These are phyloP conservation scores for Cebus imitator DNA, from an alignment of 2,113 vertebrate species.

Conservation along the genomic window DNA sequence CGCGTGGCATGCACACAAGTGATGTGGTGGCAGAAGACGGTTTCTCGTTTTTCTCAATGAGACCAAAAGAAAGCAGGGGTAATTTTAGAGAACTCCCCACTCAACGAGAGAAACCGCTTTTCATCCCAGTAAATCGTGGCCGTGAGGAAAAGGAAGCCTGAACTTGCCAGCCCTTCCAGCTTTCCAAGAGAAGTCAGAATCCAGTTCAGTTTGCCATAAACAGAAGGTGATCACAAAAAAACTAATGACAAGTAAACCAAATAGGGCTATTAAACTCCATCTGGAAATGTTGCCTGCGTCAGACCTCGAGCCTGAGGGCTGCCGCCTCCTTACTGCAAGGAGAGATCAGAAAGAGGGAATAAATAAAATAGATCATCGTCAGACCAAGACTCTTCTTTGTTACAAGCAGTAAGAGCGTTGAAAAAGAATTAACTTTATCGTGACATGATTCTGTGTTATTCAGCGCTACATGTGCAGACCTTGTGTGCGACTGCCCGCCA, in stretches of 20 bases:
- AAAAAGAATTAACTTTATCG: background rate
- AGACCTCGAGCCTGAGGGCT: background rate
- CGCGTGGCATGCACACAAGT: too few relatives aligned
- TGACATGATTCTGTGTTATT: background rate
- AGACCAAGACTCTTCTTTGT: background rate
- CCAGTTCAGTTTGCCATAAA: background rate
- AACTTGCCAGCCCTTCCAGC: background rate
- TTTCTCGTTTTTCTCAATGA: background rate
- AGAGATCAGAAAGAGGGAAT: background rate
- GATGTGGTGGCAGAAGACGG: too few relatives aligned
- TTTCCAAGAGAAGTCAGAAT: background rate
- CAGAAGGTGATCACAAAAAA: background rate
- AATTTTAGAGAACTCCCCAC: background rate
- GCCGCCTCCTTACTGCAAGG: background rate
- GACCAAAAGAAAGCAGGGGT: too few relatives aligned
- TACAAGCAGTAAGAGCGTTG: too few relatives aligned
- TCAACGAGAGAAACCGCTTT: background rate
- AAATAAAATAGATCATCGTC: background rate
- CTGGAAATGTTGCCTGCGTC: background rate
- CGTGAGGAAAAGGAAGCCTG: background rate
- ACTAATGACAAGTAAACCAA: background rate
- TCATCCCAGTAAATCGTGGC: background rate
- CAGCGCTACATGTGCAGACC: background rate
- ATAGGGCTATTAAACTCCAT: background rate
- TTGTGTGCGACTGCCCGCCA: background rate